Evolutionary conservation across 2,113 vertebrate species (phyloP).

Genomic region (Pithys albifrons): DNA sequence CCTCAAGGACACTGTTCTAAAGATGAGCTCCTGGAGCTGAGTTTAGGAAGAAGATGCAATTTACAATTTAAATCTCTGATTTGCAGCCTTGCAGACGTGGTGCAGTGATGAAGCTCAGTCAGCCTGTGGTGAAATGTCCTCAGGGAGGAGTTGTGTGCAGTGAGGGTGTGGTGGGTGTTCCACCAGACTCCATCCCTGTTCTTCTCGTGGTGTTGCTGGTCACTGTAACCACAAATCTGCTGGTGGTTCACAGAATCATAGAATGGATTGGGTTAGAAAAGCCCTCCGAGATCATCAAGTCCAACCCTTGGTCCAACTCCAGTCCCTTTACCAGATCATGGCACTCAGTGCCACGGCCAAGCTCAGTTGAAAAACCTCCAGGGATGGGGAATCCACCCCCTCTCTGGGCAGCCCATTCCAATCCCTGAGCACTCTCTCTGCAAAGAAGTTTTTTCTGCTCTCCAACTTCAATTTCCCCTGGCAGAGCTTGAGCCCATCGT

Average conservation of each 20-base stretch:
- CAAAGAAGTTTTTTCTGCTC: too few species aligned
- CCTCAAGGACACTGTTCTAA: neutral
- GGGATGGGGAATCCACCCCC: too few species aligned
- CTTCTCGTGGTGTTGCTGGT: neutral
- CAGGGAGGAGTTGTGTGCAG: neutral
- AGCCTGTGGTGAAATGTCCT: neutral
- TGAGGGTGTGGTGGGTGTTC: accelerated
- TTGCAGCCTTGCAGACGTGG: accelerated
- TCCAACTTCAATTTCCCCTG: too few species aligned
- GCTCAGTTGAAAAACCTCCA: too few species aligned
- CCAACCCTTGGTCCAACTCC: too few species aligned
- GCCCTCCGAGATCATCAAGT: too few species aligned
- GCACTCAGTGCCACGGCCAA: too few species aligned
- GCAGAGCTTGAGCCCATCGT: too few species aligned
- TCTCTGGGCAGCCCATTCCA: too few species aligned
- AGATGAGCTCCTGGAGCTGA: neutral
- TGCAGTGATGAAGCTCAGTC: neutral
- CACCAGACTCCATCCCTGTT: neutral
- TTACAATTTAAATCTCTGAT: neutral
- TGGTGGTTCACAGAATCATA: neutral
- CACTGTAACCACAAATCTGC: accelerated
- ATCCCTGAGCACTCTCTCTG: too few species aligned
- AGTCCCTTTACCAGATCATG: too few species aligned
- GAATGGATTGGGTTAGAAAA: too few species aligned
- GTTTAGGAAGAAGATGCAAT: neutral